Evolutionary conservation across 2,113 vertebrate genomes (phyloP).

Genomic region (Tamias sibiricus): DNA sequence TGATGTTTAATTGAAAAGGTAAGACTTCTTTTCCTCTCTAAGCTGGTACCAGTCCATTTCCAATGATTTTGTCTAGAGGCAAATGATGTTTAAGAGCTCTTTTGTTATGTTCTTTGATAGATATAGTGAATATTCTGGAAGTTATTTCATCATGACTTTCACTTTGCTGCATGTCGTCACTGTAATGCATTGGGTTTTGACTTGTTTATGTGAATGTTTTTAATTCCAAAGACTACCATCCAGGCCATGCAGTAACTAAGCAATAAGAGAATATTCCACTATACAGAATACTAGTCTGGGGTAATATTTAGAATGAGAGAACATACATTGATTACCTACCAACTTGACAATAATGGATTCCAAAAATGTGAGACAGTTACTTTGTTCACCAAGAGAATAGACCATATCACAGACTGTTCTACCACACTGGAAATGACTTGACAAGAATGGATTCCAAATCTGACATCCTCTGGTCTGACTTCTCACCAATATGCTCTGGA

Average conservation of each 20-base stretch:
- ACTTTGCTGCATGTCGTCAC: background rate
- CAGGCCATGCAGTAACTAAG: background rate
- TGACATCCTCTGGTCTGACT: background rate
- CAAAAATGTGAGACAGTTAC: too few relatives aligned
- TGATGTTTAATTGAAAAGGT: slow-evolving; percentile 74
- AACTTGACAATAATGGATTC: background rate
- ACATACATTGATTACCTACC: background rate
- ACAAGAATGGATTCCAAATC: background rate
- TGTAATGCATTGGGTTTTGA: background rate
- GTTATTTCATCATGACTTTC: background rate
- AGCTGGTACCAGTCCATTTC: background rate
- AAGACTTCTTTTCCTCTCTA: slow-evolving; percentile 60
- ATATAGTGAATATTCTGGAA: background rate
- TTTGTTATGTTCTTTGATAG: background rate
- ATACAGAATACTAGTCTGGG: background rate
- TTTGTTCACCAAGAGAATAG: too few relatives aligned
- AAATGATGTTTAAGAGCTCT: slow-evolving; percentile 3
- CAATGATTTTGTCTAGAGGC: background rate
- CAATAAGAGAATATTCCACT: background rate
- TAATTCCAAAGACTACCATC: slow-evolving; percentile 25
- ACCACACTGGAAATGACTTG: background rate
- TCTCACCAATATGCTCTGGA: background rate
- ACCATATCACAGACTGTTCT: too few relatives aligned
- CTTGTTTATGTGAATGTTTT: slow-evolving; percentile 36
- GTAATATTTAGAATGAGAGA: slow-evolving; percentile 17